Evolutionary conservation across 2,797 vertebrate genomes (phyloP), one percentile per base, ranked within the genome.

Genomic region (Enteromius treurensis): DNA sequence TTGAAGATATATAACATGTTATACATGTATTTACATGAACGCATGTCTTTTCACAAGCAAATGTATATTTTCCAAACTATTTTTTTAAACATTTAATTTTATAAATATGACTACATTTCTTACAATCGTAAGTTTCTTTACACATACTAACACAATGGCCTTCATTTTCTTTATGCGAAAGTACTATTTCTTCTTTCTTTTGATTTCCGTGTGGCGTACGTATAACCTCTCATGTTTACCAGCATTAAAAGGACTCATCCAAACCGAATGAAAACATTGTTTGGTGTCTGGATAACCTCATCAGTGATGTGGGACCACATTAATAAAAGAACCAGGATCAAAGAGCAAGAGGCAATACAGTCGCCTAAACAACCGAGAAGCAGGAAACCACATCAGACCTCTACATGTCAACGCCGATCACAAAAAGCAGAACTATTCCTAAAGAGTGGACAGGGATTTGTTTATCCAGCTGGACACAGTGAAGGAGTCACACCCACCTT

Each of bases 391-490:
- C 80, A 82, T 75, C 60, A 67, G 32, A 55, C 7, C 13, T 74
- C 42, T 19, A 49, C 19, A 14, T 14, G n/a, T 6, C 55, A 49
- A 55, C 2, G 15, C 15, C 19, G n/a, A 68, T 45, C 32, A 68
- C 15, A n/a, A 51, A 64, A 67, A 29, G 19, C 29, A 29, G 62
- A 6, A 10, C 45, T 55, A 9, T 29, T 82, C n/a, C 11, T 21
- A 42, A 51, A 68, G 49, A 58, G 17, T 55, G 34, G n/a, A 82
- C 2, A 0, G 42, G 45, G 60, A 21, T 67, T 21, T 82, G 60
- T 82, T 82, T 55, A 68, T 68, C 71, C 80, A 76, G 60, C 71
- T 82, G 80, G 71, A 76, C 1, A 55, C n/a, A 67, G 26, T 40
- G 47, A 32, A 51, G 26, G 1, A 51, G 21, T 58, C 21, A 65